Evolutionary conservation across 64 coral and sea anemone genomes (phyloP).

Genomic region (Anthopleura sola): DNA sequence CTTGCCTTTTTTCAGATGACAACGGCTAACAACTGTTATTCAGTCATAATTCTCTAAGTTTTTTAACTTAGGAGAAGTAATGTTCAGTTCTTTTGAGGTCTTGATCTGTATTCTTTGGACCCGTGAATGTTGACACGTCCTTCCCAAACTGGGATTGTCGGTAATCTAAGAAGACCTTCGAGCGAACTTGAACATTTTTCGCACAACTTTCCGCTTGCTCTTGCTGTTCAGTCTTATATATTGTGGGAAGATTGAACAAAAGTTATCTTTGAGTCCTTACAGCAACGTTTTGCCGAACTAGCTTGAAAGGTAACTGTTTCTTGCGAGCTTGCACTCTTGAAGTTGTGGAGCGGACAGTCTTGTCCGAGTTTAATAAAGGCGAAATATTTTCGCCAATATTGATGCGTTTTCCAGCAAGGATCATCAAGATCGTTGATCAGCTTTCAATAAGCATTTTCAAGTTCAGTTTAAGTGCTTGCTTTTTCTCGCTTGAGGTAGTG

Average conservation of each 20-base stretch:
- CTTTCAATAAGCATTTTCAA: slow-evolving; percentile 19
- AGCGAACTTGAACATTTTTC: slow-evolving; percentile 3
- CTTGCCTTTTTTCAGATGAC: background rate
- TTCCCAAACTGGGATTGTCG: background rate
- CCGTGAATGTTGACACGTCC: slow-evolving; percentile 3
- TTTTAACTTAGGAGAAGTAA: background rate
- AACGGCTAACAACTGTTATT: background rate
- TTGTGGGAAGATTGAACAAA: slow-evolving; percentile 11
- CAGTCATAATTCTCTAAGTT: background rate
- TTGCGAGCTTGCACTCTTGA: background rate
- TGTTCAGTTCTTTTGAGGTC: slow-evolving; percentile 14
- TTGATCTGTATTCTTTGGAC: background rate
- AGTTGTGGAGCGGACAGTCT: slow-evolving; percentile 4
- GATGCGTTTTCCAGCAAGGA: background rate
- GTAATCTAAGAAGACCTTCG: slow-evolving; percentile 7
- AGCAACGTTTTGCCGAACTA: slow-evolving; percentile 9
- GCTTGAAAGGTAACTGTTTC: background rate
- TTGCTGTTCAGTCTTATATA: slow-evolving; percentile 14
- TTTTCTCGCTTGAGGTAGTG: slow-evolving; percentile 26
- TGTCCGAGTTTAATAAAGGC: slow-evolving; percentile 2
- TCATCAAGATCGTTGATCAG: background rate
- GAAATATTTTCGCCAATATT: background rate
- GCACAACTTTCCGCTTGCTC: slow-evolving; percentile 1
- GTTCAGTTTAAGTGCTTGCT: slow-evolving; percentile 14
- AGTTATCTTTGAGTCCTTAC: slow-evolving; percentile 19